Evolutionary conservation across 2,113 vertebrate species (phyloP).

Genomic region (Lamprologus tigripictilis): DNA sequence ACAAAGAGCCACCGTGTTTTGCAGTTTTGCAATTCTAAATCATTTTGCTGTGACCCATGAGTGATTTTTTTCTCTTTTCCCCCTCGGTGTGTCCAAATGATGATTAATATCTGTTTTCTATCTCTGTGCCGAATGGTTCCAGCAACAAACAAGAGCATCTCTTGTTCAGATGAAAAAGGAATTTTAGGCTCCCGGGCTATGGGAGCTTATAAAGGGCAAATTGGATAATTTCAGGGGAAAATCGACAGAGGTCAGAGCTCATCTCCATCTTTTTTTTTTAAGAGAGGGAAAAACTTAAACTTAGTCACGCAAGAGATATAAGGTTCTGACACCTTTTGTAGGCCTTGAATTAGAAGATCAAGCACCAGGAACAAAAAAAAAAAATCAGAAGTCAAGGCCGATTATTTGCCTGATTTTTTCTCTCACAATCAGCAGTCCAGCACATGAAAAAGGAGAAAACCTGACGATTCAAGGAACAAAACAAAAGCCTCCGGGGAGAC

Average conservation of each 20-base stretch:
- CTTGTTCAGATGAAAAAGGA: constrained; percentile 82
- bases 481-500: constrained; percentile 3
- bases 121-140: constrained; percentile 79
- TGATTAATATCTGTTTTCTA: constrained; percentile 96
- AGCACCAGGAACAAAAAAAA: background rate
- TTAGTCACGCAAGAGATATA: constrained; percentile 18
- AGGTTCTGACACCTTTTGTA: background rate
- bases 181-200: constrained; percentile 77
- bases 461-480: constrained; percentile 14
- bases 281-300: constrained; percentile 3
- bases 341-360: background rate
- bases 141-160: constrained; percentile 83
- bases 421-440: background rate
- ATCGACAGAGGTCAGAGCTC: constrained; percentile 81
- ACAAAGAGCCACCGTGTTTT: constrained; percentile 85
- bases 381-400: background rate
- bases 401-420: background rate
- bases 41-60: constrained; percentile 83
- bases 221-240: constrained; percentile 84
- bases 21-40: constrained; percentile 84
- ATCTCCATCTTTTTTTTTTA: constrained; percentile 35
- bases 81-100: constrained; percentile 75
- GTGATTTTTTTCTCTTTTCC: constrained; percentile 59
- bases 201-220: constrained; percentile 85
- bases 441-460: background rate